Percentiles rank a stretch among this genome's conserved stretches.
Evolutionary conservation across 2,797 vertebrate genomes (phyloP).

Genomic region (Lindbergichthys nudifrons): DNA sequence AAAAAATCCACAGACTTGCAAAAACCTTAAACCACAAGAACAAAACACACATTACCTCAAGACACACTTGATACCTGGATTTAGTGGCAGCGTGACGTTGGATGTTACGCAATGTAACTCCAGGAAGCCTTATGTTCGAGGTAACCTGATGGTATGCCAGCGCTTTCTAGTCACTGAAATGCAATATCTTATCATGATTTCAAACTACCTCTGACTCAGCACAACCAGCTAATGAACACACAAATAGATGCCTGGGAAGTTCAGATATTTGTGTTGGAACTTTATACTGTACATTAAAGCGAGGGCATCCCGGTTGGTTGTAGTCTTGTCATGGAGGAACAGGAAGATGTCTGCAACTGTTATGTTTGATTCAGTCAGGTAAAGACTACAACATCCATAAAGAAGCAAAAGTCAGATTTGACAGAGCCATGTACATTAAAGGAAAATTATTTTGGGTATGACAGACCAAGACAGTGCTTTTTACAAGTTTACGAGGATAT

Average conservation of each 20-base stretch:
- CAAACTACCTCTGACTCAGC: slow-evolving; percentile 94
- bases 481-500: neutral
- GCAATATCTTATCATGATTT: slow-evolving; percentile 89
- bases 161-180: slow-evolving; percentile 87
- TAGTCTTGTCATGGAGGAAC: slow-evolving; percentile 40
- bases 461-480: neutral
- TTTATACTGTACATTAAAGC: slow-evolving; percentile 51
- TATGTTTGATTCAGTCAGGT: slow-evolving; percentile 78
- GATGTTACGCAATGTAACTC: slow-evolving; percentile 75
- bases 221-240: slow-evolving; percentile 74
- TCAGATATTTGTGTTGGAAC: slow-evolving; percentile 42
- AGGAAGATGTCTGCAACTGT: slow-evolving; percentile 52
- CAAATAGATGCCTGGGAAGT: slow-evolving; percentile 83
- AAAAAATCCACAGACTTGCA: slow-evolving; percentile 59
- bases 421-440: slow-evolving; percentile 15
- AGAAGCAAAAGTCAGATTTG: slow-evolving; percentile 22
- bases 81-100: slow-evolving; percentile 77
- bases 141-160: slow-evolving; percentile 81
- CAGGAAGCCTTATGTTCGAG: slow-evolving; percentile 47
- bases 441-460: slow-evolving; percentile 1
- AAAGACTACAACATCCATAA: slow-evolving; percentile 39
- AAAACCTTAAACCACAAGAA: slow-evolving; percentile 70
- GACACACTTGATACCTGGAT: slow-evolving; percentile 75
- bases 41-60: slow-evolving; percentile 90
- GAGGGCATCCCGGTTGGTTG: slow-evolving; percentile 49